Conservation (phyloP, 2,113 vertebrate species). For the Fregata magnificens region DNA sequence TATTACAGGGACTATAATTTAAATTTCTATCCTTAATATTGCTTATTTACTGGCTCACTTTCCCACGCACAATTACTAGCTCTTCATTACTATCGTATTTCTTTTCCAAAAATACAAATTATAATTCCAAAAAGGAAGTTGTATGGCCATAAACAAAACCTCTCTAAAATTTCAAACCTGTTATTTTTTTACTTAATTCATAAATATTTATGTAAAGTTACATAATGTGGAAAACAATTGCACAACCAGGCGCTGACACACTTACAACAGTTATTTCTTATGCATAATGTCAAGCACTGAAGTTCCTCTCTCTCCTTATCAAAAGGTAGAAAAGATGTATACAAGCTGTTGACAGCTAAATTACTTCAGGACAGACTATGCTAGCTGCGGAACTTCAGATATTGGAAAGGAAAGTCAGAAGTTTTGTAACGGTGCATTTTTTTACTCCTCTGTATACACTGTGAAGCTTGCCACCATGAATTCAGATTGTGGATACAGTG, state of each 20-base stretch:
- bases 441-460: neutral
- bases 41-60: neutral
- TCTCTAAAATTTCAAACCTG: neutral
- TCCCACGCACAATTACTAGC: neutral
- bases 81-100: neutral
- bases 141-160: neutral
- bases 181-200: neutral
- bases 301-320: neutral
- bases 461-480: neutral
- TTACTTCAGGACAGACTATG: neutral
- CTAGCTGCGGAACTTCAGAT: neutral
- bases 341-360: neutral
- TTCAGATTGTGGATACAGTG: neutral
- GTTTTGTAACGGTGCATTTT: neutral
- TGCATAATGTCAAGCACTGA: neutral
- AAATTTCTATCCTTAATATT: neutral
- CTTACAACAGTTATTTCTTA: neutral
- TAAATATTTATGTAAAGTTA: neutral
- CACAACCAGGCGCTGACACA: neutral
- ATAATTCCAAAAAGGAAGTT: neutral
- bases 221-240: neutral
- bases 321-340: neutral
- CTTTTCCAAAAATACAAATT: neutral
- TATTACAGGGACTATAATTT: neutral
- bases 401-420: neutral